A percentile compares a stretch with the other conserved stretches of the same genome.
These are phyloP conservation scores for Enteromius paludinosus DNA, from an alignment of 2,797 vertebrate genomes.

Conservation along the genomic window DNA sequence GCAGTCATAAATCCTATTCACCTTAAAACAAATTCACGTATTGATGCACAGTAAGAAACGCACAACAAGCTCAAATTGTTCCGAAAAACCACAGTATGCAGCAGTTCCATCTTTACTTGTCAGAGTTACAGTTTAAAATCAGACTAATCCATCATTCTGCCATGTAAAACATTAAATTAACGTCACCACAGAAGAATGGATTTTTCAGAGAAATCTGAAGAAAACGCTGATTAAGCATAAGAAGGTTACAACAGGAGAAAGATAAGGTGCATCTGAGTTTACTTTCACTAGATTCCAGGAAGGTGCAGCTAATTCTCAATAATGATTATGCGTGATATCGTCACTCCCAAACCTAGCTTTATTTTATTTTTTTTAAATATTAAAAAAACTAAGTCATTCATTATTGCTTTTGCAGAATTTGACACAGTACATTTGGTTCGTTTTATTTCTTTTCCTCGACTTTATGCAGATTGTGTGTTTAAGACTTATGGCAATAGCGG, in stretches of 20 bases:
- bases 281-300: not conserved
- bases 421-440: slow-evolving; percentile 55
- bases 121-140: slow-evolving; percentile 73
- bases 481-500: slow-evolving; percentile 64
- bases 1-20: slow-evolving; percentile 71
- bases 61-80: slow-evolving; percentile 77
- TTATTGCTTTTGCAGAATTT: slow-evolving; percentile 58
- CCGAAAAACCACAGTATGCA: slow-evolving; percentile 39
- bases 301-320: slow-evolving; percentile 15
- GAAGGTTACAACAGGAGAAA: slow-evolving; percentile 68
- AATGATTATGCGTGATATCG: slow-evolving; percentile 1
- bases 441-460: slow-evolving; percentile 54
- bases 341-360: not conserved
- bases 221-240: slow-evolving; percentile 75
- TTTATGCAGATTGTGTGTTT: slow-evolving; percentile 61
- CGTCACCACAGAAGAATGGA: slow-evolving; percentile 72
- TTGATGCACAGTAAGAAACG: slow-evolving; percentile 76
- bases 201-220: slow-evolving; percentile 58
- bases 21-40: slow-evolving; percentile 73
- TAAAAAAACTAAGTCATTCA: slow-evolving; percentile 51
- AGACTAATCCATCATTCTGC: slow-evolving; percentile 79
- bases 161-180: slow-evolving; percentile 78
- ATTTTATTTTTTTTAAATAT: slow-evolving; percentile 24
- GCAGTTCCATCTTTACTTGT: slow-evolving; percentile 63
- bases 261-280: slow-evolving; percentile 10